phyloP scores from a whole-genome alignment of 2,797 vertebrate genomes.

The Tragopan temminckii region DNA sequence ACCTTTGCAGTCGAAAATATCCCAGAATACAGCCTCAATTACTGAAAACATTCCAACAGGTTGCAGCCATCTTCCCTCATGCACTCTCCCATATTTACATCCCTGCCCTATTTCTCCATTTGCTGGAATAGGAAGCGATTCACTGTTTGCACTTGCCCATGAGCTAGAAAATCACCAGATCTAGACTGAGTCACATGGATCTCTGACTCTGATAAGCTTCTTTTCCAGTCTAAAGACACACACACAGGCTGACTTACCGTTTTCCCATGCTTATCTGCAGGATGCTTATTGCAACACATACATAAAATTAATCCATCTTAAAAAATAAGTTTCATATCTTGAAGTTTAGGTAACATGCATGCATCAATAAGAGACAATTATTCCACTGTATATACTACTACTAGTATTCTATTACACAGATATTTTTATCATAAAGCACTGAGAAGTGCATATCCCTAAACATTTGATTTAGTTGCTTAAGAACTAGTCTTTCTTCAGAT shows the following conservation, averaged over 20 bases:
- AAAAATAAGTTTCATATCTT: neutral
- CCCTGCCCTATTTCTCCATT: neutral
- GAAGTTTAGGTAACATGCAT: neutral
- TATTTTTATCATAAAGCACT: neutral
- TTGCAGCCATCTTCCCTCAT: neutral
- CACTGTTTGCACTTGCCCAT: neutral
- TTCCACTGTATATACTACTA: neutral
- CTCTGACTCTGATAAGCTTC: neutral
- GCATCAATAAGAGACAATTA: neutral
- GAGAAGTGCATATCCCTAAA: neutral
- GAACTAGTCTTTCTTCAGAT: neutral
- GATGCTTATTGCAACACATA: neutral
- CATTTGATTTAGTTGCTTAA: neutral
- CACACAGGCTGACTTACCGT: neutral
- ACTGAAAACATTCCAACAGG: rapidly evolving
- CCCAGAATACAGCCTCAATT: neutral
- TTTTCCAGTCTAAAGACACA: neutral
- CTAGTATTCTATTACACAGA: neutral
- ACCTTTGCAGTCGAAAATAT: rapidly evolving
- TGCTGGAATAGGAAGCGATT: neutral
- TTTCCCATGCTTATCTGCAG: neutral
- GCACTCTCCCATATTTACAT: neutral
- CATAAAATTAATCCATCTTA: neutral
- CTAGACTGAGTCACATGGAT: neutral
- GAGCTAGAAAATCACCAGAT: neutral